Evolutionary conservation across 2,113 vertebrate species (phyloP).

Genomic region (Notarius lentiginosus): DNA sequence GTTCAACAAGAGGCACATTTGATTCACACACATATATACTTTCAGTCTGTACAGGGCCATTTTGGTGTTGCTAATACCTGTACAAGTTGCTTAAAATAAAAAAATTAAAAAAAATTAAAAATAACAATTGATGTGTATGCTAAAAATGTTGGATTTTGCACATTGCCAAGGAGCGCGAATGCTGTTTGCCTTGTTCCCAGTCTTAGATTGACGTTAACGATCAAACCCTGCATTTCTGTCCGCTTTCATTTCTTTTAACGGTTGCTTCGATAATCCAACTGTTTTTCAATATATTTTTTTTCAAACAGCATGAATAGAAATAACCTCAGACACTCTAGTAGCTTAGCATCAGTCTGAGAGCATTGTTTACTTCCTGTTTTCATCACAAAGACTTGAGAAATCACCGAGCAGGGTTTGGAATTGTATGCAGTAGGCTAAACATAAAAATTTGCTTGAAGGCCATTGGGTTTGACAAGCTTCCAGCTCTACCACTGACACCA

Average conservation of each 20-base stretch:
- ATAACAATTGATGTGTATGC: background rate
- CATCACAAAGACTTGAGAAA: conserved; percentile 3
- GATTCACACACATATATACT: background rate
- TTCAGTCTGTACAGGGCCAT: background rate
- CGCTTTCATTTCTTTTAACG: background rate
- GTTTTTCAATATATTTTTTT: background rate
- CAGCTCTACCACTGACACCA: conserved; percentile 58
- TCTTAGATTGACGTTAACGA: background rate
- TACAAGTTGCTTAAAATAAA: background rate
- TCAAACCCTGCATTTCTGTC: background rate
- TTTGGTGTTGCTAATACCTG: background rate
- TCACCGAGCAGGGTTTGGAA: conserved; percentile 37
- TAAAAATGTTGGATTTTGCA: background rate
- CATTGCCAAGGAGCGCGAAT: background rate
- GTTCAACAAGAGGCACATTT: background rate
- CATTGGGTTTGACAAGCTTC: conserved; percentile 64
- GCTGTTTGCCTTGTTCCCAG: background rate
- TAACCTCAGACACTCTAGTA: conserved; percentile 1
- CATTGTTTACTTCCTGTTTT: background rate
- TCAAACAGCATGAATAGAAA: background rate
- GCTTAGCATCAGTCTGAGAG: background rate
- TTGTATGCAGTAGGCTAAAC: conserved; percentile 55
- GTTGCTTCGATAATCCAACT: background rate
- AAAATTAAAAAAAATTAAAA: background rate
- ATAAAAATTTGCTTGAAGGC: conserved; percentile 56